Percentiles rank a stretch among this genome's conserved stretches.
Conservation (phyloP, 2,113 vertebrate species). For the Furnarius figulus region DNA sequence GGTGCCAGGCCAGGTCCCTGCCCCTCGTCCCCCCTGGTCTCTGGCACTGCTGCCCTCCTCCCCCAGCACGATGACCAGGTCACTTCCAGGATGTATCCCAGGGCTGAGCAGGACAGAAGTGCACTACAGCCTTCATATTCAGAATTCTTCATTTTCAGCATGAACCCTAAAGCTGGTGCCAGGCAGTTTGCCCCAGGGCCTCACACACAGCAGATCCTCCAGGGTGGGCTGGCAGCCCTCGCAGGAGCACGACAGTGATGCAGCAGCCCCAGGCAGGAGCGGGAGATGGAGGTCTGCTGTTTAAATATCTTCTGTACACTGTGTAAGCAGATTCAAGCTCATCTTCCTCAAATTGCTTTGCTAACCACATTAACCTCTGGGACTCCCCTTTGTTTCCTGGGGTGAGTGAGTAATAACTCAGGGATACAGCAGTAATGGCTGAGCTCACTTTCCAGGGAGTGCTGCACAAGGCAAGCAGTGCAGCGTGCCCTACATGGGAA, state of each 20-base stretch:
- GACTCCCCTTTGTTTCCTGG: constrained; percentile 46
- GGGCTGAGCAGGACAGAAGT: background rate
- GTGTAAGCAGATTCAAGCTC: constrained; percentile 35
- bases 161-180: background rate
- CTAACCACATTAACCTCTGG: constrained; percentile 50
- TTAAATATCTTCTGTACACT: constrained; percentile 10
- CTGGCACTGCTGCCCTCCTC: background rate
- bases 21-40: fast-evolving
- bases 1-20: fast-evolving
- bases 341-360: constrained; percentile 49
- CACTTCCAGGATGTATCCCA: fast-evolving
- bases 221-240: background rate
- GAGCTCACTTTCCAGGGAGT: background rate
- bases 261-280: background rate
- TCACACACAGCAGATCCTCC: background rate
- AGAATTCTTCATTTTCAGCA: background rate
- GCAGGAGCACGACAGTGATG: background rate
- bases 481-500: background rate
- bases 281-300: constrained; percentile 19
- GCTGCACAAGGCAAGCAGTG: background rate
- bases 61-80: fast-evolving
- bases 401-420: constrained; percentile 37
- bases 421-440: background rate
- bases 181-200: background rate
- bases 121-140: background rate